These are phyloP conservation scores for Oriolus oriolus DNA, from an alignment of 2,113 vertebrate genomes.

Conservation along the genomic window DNA sequence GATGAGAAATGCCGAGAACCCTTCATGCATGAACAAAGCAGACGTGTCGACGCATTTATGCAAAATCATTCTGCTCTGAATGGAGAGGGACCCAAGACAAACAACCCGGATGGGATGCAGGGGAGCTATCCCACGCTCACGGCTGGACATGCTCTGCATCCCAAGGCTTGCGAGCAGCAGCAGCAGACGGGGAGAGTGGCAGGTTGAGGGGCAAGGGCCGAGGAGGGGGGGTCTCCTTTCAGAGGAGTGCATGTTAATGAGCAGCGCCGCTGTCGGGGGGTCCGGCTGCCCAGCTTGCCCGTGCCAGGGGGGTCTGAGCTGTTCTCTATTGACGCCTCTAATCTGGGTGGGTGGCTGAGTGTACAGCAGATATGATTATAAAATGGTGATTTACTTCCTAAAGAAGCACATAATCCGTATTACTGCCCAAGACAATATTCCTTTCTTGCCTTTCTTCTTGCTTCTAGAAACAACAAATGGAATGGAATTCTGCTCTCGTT, in stretches of 20 bases:
- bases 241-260: constrained; percentile 35
- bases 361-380: constrained; percentile 10
- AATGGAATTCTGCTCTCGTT: background rate
- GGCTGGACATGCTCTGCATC: constrained; percentile 58
- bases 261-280: background rate
- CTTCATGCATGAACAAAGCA: constrained; percentile 53
- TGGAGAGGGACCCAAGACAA: constrained; percentile 52
- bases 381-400: background rate
- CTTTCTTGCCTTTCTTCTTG: constrained; percentile 8
- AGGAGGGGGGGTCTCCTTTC: constrained; percentile 59
- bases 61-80: constrained; percentile 28
- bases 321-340: background rate
- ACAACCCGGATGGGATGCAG: constrained; percentile 39
- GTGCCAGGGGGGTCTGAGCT: background rate
- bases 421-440: constrained; percentile 26
- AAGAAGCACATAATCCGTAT: background rate
- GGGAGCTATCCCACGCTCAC: constrained; percentile 48
- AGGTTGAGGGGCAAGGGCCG: constrained; percentile 57
- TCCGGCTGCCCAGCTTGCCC: background rate
- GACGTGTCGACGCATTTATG: constrained; percentile 40
- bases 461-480: background rate
- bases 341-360: constrained; percentile 39
- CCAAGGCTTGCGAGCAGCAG: constrained; percentile 32
- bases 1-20: background rate
- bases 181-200: constrained; percentile 20